Evolutionary conservation across 1,140 invertebrate genomes (phyloP).

Genomic region (Cepaea nemoralis): DNA sequence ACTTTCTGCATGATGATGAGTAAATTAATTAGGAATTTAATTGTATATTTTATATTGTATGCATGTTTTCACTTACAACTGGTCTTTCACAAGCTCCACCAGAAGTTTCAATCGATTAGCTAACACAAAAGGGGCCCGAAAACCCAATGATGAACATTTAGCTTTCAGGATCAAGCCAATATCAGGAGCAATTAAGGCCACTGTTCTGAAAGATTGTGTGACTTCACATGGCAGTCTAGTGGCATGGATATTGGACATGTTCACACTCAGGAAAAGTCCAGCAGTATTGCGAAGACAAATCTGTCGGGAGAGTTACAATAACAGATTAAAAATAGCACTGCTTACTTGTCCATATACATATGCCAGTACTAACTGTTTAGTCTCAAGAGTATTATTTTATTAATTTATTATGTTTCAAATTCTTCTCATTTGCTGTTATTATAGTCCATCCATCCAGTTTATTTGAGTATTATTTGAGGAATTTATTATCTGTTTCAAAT

Average conservation of each 20-base stretch:
- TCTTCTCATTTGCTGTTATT: too few relatives aligned
- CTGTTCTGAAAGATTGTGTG: conserved; percentile 65
- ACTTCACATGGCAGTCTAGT: conserved; percentile 61
- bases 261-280: conserved; percentile 66
- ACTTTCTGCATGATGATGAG: too few relatives aligned
- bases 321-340: neutral
- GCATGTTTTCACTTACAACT: conserved; percentile 69
- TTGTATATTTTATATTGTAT: too few relatives aligned
- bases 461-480: too few relatives aligned
- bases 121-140: conserved; percentile 65
- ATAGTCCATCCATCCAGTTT: too few relatives aligned
- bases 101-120: conserved; percentile 67
- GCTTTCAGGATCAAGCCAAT: conserved; percentile 64
- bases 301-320: conserved; percentile 46
- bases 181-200: conserved; percentile 68
- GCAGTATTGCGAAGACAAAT: conserved; percentile 59
- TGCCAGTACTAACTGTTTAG: too few relatives aligned
- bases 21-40: too few relatives aligned
- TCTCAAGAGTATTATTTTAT: too few relatives aligned
- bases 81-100: conserved; percentile 66
- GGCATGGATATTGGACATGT: conserved; percentile 43
- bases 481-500: too few relatives aligned
- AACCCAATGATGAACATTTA: conserved; percentile 68
- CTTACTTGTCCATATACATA: neutral
- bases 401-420: too few relatives aligned